phyloP scores from a whole-genome alignment of 2,888 invertebrate species.

The Acrobeloides nanus region DNA sequence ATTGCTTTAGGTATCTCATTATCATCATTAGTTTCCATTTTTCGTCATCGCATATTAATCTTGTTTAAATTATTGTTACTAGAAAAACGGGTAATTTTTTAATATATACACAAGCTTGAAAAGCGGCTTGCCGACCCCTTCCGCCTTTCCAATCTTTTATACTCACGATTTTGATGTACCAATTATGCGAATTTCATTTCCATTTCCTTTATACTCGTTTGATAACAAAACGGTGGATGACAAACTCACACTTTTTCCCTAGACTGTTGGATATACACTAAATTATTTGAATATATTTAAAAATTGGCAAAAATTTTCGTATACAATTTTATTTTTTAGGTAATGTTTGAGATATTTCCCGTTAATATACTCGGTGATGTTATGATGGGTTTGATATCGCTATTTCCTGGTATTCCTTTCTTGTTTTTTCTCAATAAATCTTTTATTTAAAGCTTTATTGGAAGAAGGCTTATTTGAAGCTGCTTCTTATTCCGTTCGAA shows the following conservation, averaged over 20 bases:
- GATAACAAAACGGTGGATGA: no score
- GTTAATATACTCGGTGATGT: constrained; percentile 79
- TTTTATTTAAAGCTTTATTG: constrained; percentile 67
- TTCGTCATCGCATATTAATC: constrained; percentile 82
- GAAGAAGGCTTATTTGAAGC: constrained; percentile 45
- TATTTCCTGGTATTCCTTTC: constrained; percentile 67
- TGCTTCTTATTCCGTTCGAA: constrained; percentile 11
- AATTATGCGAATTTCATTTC: no score
- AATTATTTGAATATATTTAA: no score
- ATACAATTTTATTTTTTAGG: constrained; percentile 60
- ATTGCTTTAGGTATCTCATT: constrained; percentile 70
- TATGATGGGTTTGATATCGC: constrained; percentile 76
- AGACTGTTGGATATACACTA: no score
- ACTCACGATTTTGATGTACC: no score
- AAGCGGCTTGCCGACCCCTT: no score
- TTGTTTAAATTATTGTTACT: constrained; percentile 84
- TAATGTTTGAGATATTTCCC: constrained; percentile 84
- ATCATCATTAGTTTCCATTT: constrained; percentile 71
- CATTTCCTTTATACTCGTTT: no score
- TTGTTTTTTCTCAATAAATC: constrained; percentile 53
- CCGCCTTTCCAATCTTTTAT: constrained; percentile 2
- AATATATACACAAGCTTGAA: no score
- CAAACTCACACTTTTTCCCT: no score
- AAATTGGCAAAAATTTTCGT: no score
- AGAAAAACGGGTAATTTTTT: constrained; percentile 63